Conservation (phyloP, 2,113 vertebrate species). For the Vanacampus margaritifer region DNA sequence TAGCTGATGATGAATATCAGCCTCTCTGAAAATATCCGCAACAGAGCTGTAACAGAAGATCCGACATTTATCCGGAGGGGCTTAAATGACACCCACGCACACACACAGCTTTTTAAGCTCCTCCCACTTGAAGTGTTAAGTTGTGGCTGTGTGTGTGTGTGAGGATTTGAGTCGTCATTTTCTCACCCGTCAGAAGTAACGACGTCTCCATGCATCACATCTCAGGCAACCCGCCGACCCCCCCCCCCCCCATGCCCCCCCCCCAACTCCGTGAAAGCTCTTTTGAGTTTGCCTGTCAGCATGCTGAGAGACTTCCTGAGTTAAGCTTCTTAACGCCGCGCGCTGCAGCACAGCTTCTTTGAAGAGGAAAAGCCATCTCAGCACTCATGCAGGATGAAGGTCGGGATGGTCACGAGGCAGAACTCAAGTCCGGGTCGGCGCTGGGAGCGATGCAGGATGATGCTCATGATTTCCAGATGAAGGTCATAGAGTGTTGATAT, state of each 20-base stretch:
- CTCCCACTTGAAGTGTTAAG: background rate
- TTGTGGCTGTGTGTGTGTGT: background rate
- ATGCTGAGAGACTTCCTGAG: background rate
- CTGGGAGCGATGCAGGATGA: too few species aligned
- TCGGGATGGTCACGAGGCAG: background rate
- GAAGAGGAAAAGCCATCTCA: background rate
- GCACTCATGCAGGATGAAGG: background rate
- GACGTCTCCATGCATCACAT: background rate
- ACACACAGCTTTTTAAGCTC: background rate
- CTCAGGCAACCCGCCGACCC: background rate
- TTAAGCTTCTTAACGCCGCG: constrained; percentile 3
- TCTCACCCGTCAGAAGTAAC: background rate
- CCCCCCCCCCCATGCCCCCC: background rate
- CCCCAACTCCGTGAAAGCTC: background rate
- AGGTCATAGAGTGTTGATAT: too few species aligned
- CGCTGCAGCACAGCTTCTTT: background rate
- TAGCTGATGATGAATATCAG: background rate
- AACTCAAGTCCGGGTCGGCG: too few species aligned
- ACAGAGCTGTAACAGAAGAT: background rate
- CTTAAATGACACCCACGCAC: background rate
- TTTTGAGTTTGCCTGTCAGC: background rate
- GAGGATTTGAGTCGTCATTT: background rate
- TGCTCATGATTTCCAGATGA: too few species aligned
- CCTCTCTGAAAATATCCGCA: background rate
- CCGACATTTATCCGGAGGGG: background rate